Evolutionary conservation across 2,797 vertebrate species (phyloP).

Genomic region (Pseudochirops cupreus): DNA sequence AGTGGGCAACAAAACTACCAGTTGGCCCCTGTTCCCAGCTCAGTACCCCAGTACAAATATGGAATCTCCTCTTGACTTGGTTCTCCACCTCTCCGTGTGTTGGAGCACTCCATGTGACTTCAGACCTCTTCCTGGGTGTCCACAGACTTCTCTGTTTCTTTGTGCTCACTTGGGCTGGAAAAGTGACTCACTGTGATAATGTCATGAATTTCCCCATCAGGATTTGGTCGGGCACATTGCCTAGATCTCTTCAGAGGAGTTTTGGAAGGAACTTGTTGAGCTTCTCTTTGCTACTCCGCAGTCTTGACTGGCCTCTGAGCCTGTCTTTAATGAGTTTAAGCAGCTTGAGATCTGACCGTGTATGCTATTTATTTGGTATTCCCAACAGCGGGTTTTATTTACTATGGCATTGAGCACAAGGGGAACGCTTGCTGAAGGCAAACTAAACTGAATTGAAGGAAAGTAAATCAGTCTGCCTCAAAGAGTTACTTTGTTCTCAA

Average conservation of each 20-base stretch:
- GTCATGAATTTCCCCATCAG: background rate
- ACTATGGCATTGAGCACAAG: background rate
- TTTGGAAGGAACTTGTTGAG: background rate
- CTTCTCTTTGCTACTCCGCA: background rate
- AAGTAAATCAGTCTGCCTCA: background rate
- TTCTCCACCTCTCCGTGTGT: background rate
- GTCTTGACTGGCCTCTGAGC: background rate
- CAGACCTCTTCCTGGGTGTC: background rate
- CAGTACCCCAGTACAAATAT: background rate
- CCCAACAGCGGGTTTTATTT: background rate
- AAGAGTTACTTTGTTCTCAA: background rate
- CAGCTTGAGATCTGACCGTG: background rate
- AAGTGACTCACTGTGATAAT: background rate
- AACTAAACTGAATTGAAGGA: background rate
- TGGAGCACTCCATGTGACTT: background rate
- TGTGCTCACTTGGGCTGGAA: background rate
- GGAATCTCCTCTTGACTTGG: background rate
- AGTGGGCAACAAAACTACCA: no score
- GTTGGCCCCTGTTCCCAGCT: background rate
- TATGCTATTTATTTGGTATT: background rate
- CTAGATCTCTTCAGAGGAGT: background rate
- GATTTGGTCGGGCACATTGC: background rate
- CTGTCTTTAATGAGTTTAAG: background rate
- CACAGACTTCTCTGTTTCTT: background rate
- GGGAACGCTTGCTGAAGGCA: background rate